These are phyloP conservation scores for Morus bassanus DNA, from an alignment of 2,797 vertebrate genomes.

Conservation along the genomic window DNA sequence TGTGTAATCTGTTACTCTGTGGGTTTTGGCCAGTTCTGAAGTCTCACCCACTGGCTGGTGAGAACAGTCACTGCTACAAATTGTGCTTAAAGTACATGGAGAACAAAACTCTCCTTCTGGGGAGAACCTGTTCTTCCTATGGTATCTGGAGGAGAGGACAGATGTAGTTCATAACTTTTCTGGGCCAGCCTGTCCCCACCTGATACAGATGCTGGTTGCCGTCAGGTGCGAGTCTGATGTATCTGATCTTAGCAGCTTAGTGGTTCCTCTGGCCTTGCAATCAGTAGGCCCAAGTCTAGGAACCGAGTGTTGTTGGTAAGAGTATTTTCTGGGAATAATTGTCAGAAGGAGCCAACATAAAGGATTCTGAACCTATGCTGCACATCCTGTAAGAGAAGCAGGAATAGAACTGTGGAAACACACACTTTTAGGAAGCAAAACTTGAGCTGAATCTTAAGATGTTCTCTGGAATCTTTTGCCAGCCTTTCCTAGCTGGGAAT, in stretches of 20 bases:
- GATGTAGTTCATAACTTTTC: not conserved
- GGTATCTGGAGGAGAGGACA: not conserved
- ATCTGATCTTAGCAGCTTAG: not conserved
- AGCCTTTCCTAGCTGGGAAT: not conserved
- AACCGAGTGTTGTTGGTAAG: not conserved
- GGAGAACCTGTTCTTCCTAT: not conserved
- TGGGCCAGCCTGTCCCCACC: not conserved
- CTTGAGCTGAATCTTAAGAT: not conserved
- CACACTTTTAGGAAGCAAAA: not conserved
- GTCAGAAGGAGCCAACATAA: not conserved
- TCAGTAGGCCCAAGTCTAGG: not conserved
- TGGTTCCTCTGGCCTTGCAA: not conserved
- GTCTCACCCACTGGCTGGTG: not conserved
- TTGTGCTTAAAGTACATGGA: not conserved
- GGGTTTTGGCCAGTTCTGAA: not conserved
- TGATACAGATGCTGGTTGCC: not conserved
- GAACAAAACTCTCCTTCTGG: not conserved
- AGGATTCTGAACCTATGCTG: not conserved
- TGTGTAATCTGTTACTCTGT: accelerated
- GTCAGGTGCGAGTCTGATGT: accelerated
- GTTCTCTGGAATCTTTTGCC: not conserved
- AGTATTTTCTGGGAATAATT: not conserved
- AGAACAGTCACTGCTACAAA: not conserved
- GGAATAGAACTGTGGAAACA: not conserved
- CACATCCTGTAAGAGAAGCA: not conserved